A percentile compares a stretch with the other conserved stretches of the same genome.
These are phyloP conservation scores for Athrips mouffetella DNA, from an alignment of 2,888 invertebrate species.

Conservation along the genomic window DNA sequence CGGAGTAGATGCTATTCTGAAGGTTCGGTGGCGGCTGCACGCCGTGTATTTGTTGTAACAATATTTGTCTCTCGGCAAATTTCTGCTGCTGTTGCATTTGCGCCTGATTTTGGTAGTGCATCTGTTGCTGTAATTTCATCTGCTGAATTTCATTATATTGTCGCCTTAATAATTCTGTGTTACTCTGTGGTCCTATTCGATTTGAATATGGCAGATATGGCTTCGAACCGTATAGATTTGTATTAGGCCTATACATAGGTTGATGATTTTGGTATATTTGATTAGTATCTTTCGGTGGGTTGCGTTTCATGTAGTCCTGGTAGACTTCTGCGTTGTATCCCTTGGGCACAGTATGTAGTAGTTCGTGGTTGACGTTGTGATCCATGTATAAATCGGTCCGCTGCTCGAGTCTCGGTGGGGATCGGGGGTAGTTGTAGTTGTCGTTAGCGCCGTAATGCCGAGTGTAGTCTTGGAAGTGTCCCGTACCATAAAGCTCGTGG, in stretches of 20 bases:
- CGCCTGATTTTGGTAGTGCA: constrained; percentile 81
- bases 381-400: constrained; percentile 64
- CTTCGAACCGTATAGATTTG: constrained; percentile 68
- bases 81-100: constrained; percentile 81
- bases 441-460: constrained; percentile 78
- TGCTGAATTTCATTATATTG: constrained; percentile 82
- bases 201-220: constrained; percentile 73
- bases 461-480: constrained; percentile 73
- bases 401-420: constrained; percentile 66
- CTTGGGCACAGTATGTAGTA: constrained; percentile 66
- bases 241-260: constrained; percentile 66
- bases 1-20: constrained; percentile 72
- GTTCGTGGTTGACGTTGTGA: constrained; percentile 67
- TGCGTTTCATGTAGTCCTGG: constrained; percentile 74
- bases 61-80: constrained; percentile 79
- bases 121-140: constrained; percentile 80
- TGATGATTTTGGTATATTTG: constrained; percentile 79
- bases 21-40: constrained; percentile 71
- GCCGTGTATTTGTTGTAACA: constrained; percentile 80
- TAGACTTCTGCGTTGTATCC: constrained; percentile 80
- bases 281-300: constrained; percentile 77
- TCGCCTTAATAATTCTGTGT: constrained; percentile 78
- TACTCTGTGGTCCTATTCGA: constrained; percentile 75
- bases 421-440: constrained; percentile 57
- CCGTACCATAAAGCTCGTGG: constrained; percentile 77